Evolutionary conservation across 37 sponge, comb jelly and placozoan genomes (phyloP).

Genomic region (Ephydatia muelleri): DNA sequence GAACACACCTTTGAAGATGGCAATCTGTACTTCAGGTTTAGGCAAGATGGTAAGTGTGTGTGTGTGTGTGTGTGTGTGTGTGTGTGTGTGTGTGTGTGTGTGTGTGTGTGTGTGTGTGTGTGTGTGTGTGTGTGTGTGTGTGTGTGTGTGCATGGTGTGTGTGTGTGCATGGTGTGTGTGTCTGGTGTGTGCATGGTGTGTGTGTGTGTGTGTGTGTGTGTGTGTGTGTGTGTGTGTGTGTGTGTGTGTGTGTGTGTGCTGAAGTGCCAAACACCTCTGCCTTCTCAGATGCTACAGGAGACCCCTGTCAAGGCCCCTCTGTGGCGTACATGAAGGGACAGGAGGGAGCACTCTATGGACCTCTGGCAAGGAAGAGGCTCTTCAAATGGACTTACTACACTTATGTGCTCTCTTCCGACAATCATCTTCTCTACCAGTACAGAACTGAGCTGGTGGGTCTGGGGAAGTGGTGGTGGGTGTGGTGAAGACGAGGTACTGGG

Average conservation of each 20-base stretch:
- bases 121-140: constrained; percentile 21
- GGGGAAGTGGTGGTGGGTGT: background rate
- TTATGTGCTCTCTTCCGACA: constrained; percentile 54
- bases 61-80: constrained; percentile 34
- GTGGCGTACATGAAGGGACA: constrained; percentile 68
- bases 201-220: constrained; percentile 20
- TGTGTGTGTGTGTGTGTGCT: background rate
- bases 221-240: constrained; percentile 29
- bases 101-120: constrained; percentile 8
- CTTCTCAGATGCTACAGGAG: constrained; percentile 53
- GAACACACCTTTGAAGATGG: constrained; percentile 85
- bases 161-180: constrained; percentile 21
- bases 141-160: constrained; percentile 7
- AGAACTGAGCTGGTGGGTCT: constrained; percentile 64
- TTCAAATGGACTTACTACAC: constrained; percentile 54
- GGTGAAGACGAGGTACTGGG: too few species aligned
- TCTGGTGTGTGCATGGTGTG: too few species aligned
- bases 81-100: constrained; percentile 6
- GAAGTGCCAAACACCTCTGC: background rate
- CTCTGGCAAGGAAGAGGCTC: constrained; percentile 40
- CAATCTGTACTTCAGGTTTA: constrained; percentile 79
- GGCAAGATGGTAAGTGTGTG: constrained; percentile 75
- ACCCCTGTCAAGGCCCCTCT: constrained; percentile 50
- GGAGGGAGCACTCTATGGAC: constrained; percentile 26
- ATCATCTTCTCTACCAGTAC: constrained; percentile 64